Conservation (phyloP, 1,140 invertebrate species). For the Bombus waltoni region DNA sequence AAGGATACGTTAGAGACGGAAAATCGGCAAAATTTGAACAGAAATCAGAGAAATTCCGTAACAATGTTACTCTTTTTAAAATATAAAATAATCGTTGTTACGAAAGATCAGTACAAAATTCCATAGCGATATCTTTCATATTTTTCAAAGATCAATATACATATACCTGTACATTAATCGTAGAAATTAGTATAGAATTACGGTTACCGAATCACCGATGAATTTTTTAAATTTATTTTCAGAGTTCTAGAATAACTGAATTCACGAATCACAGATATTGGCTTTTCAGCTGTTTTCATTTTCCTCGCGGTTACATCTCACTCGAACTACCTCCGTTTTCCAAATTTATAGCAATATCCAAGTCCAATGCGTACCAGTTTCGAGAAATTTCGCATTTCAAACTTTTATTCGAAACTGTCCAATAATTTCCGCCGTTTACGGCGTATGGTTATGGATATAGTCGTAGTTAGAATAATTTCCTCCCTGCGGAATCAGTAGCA, state of each 20-base stretch:
- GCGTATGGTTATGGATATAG: conserved; percentile 2
- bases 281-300: neutral
- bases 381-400: conserved; percentile 5
- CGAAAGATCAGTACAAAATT: no score
- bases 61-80: no score
- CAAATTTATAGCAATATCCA: neutral
- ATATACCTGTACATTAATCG: no score
- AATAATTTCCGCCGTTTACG: conserved; percentile 17
- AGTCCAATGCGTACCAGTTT: neutral
- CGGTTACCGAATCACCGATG: neutral
- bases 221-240: neutral
- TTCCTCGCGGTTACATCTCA: neutral
- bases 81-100: no score
- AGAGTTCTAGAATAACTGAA: neutral
- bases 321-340: neutral
- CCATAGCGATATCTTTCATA: no score
- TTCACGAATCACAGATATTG: neutral
- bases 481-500: neutral
- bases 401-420: conserved; percentile 5
- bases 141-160: no score
- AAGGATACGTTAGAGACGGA: no score
- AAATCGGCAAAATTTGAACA: no score
- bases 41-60: no score
- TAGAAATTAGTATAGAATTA: no score
- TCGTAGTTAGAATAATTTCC: conserved; percentile 18